Base-by-base conservation (phyloP, 2,797 vertebrate genomes). In the Silurus aristotelis region DNA sequence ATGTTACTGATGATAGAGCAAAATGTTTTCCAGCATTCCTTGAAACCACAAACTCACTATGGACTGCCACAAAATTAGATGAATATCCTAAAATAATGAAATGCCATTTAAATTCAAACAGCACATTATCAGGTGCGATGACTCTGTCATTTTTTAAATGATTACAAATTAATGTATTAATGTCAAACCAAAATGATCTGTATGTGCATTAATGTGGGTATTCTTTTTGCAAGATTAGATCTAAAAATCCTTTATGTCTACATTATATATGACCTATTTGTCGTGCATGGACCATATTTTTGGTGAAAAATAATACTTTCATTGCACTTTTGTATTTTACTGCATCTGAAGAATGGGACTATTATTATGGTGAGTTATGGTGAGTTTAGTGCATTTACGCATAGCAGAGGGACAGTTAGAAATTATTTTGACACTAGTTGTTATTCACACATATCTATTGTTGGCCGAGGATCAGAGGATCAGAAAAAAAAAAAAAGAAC, bases 1-100 rank as follows among this genome's bases (percentile, higher is more conserved):
- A 95, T 95, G 94, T 93, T 93, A 93, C 92, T 91, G 84, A 88
- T 90, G 93, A 89, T 79, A 85, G 52, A 56, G 64, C 25, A 67
- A 55, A 7, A 80, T 52, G 19, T 52, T 27, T 68, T 80, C 48
- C 63, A 55, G 46, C 63, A 46, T 80, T 31, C 15, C 43, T 20
- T 67, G 15, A 80, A 80, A 80, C 78, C 43, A 15, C n/a, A 12
- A 79, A 43, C 56, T 63, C 38, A 80, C 22, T 46, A 64, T 25
- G 60, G 43, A 66, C 61, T 27, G 15, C 52, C 43, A 67, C 8
- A 55, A 25, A 31, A 46, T 64, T n/a, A 46, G 46, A 64, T 48
- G 6, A 52, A 64, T 52, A 52, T 66, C 2, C 3, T 46, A 27
- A 66, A 80, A 52, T 52, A 52, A 48, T 48, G 22, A 80, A 64